Conservation (phyloP, 2,797 vertebrate genomes). For the Poeciliopsis paucimaculata region DNA sequence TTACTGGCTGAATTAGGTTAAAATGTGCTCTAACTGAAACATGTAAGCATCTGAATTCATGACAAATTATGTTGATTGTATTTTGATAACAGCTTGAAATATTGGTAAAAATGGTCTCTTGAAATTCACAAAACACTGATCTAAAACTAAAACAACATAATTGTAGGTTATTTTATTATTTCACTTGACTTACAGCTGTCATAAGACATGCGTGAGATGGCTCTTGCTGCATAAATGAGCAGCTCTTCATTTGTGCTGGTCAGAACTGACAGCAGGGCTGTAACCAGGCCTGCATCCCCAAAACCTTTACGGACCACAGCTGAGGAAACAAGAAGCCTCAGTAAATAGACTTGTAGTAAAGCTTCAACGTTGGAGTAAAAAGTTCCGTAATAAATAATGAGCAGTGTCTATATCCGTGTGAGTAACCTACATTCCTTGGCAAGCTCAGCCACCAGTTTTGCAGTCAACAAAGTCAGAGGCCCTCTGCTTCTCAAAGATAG, state of each 20-base stretch:
- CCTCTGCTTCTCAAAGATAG: constrained; percentile 82
- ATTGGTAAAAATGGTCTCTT: background rate
- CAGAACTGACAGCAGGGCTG: constrained; percentile 82
- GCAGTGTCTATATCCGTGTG: background rate
- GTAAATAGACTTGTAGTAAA: background rate
- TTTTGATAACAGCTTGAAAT: background rate
- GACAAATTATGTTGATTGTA: background rate
- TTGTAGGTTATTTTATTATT: background rate
- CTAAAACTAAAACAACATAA: background rate
- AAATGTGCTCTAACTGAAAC: too few relatives aligned
- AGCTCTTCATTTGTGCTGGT: constrained; percentile 84
- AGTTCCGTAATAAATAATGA: background rate
- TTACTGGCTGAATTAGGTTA: too few relatives aligned
- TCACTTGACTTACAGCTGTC: constrained; percentile 81
- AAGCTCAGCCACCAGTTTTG: constrained; percentile 86
- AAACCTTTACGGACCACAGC: constrained; percentile 85
- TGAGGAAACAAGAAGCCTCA: constrained; percentile 45
- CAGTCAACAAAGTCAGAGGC: constrained; percentile 76
- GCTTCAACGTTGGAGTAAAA: background rate
- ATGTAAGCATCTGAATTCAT: background rate
- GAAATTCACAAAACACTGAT: background rate
- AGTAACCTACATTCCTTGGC: constrained; percentile 83
- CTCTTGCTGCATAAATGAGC: constrained; percentile 79
- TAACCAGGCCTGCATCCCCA: constrained; percentile 83
- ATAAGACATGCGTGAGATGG: constrained; percentile 85